phyloP scores from a whole-genome alignment of 1,140 invertebrate genomes.

The Cotesia typhae region DNA sequence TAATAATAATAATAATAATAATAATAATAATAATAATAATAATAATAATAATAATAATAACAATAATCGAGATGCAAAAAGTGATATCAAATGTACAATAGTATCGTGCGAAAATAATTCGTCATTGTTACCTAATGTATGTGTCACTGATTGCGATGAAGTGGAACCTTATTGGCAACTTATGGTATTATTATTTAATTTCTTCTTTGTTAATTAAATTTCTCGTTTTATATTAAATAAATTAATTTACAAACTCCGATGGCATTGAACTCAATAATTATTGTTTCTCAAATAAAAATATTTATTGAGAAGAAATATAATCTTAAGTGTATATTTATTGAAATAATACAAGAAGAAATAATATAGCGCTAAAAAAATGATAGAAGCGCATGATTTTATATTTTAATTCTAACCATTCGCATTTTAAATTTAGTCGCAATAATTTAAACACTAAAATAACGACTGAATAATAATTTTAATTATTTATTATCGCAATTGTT shows the following conservation, averaged over 20 bases:
- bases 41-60: neutral
- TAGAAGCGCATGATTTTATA: too few relatives aligned
- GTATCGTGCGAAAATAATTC: constrained; percentile 1
- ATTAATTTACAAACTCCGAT: too few relatives aligned
- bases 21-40: neutral
- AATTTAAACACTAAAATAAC: neutral
- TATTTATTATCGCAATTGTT: constrained; percentile 15
- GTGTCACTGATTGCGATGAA: constrained; percentile 62
- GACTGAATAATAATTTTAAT: constrained; percentile 27
- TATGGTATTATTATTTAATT: constrained; percentile 46
- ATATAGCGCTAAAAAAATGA: neutral
- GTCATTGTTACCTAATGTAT: constrained; percentile 56
- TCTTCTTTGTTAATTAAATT: neutral
- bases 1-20: neutral
- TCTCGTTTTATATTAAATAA: neutral
- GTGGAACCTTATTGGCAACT: constrained; percentile 59
- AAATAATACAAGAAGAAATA: neutral
- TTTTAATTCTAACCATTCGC: too few relatives aligned
- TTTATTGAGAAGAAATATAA: too few relatives aligned
- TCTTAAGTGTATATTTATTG: too few relatives aligned
- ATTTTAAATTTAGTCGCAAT: too few relatives aligned
- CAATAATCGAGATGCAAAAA: neutral
- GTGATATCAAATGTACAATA: neutral
- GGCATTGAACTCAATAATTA: too few relatives aligned
- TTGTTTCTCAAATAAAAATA: too few relatives aligned